phyloP scores from a whole-genome alignment of 1,140 invertebrate species.

The Conus betulinus region DNA sequence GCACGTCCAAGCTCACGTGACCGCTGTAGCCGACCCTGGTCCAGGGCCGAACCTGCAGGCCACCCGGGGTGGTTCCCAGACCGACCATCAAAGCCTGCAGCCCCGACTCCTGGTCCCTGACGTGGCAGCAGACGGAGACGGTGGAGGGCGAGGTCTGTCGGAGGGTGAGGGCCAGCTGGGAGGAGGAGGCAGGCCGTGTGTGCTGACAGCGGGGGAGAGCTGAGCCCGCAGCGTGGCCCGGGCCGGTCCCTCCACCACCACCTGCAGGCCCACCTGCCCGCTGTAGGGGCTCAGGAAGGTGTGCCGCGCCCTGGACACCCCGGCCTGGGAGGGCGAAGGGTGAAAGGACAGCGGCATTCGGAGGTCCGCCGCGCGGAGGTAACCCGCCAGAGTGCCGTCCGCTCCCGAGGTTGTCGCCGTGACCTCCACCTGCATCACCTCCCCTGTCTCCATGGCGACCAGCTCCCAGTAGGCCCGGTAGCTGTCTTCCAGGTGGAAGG shows the following conservation, averaged over 20 bases:
- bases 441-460: neutral
- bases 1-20: conserved; percentile 32
- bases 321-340: neutral
- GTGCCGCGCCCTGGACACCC: neutral
- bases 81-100: conserved; percentile 34
- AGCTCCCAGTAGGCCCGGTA: neutral
- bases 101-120: conserved; percentile 46
- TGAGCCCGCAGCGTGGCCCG: neutral
- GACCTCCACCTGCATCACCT: conserved; percentile 9
- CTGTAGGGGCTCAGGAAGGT: neutral
- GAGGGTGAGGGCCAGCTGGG: conserved; percentile 6
- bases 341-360: conserved; percentile 6
- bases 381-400: neutral
- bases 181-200: neutral
- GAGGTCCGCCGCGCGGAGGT: neutral
- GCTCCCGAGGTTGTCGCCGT: neutral
- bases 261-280: neutral
- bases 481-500: neutral
- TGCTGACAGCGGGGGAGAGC: neutral
- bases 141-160: conserved; percentile 39
- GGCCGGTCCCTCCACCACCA: neutral
- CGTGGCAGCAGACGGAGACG: conserved; percentile 37
- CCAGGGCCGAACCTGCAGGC: conserved; percentile 40
- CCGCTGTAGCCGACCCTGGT: neutral
- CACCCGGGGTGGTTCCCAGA: conserved; percentile 42